Evolutionary conservation across 1,140 invertebrate genomes (phyloP).

Genomic region (Dendrolimus punctatus): DNA sequence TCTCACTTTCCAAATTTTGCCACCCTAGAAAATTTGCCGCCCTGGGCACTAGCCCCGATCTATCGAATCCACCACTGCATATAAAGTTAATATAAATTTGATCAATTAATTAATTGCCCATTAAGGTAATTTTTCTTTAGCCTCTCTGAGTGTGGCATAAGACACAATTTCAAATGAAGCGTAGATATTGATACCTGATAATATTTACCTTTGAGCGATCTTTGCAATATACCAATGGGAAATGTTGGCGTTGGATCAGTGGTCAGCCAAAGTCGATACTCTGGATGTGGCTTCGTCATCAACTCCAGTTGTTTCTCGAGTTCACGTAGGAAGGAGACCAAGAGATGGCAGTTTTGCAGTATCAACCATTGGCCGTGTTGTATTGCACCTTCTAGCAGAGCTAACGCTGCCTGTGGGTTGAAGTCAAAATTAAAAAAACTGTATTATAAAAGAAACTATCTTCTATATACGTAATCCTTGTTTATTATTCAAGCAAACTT

Average conservation of each 20-base stretch:
- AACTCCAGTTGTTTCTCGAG: constrained; percentile 88
- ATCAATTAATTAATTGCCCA: too few relatives aligned
- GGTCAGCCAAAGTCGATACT: constrained; percentile 94
- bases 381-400: constrained; percentile 81
- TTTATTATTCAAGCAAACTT: too few relatives aligned
- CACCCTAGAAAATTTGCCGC: too few relatives aligned
- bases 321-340: constrained; percentile 83
- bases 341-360: constrained; percentile 91
- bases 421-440: neutral
- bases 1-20: too few relatives aligned
- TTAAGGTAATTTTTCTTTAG: too few relatives aligned
- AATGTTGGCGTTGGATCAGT: constrained; percentile 89
- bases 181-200: neutral
- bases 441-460: neutral
- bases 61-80: too few relatives aligned
- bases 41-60: too few relatives aligned
- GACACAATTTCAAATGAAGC: neutral
- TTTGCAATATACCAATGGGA: constrained; percentile 90
- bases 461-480: too few relatives aligned
- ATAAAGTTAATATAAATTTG: too few relatives aligned
- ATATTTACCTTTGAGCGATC: constrained; percentile 83
- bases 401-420: constrained; percentile 76
- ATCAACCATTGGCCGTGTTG: constrained; percentile 90
- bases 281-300: constrained; percentile 85
- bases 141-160: neutral